A percentile compares a stretch with the other conserved stretches of the same genome.
Conservation (phyloP, 2,797 vertebrate species). For the Amphiprion clarkii region DNA sequence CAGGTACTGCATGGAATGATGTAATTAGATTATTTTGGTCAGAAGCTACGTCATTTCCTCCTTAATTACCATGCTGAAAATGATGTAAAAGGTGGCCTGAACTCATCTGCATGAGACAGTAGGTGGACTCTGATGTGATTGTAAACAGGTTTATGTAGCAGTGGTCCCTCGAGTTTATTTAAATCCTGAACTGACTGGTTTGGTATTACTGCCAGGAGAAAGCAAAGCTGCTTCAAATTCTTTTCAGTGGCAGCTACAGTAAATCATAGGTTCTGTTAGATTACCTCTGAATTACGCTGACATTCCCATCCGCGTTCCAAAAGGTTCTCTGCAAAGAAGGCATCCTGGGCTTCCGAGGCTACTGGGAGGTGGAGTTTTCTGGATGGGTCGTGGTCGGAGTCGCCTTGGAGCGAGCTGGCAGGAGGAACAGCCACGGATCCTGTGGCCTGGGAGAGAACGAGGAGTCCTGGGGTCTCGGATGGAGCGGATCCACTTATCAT, state of each 20-base stretch:
- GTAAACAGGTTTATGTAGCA: slow-evolving; percentile 12
- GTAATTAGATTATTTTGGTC: background rate
- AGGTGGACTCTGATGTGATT: slow-evolving; percentile 7
- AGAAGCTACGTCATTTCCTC: background rate
- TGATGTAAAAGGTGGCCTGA: background rate
- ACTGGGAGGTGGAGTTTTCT: slow-evolving; percentile 78
- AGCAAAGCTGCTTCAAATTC: slow-evolving; percentile 8
- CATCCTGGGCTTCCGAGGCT: slow-evolving; percentile 72
- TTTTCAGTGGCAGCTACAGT: slow-evolving; percentile 7
- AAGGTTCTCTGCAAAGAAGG: slow-evolving; percentile 80
- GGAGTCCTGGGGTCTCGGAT: slow-evolving; percentile 81
- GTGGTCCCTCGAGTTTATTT: slow-evolving; percentile 47
- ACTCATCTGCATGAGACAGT: background rate
- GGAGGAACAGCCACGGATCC: slow-evolving; percentile 68
- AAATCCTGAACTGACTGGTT: slow-evolving; percentile 19
- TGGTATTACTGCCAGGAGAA: slow-evolving; percentile 22
- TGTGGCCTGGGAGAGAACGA: slow-evolving; percentile 82
- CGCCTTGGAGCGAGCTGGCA: slow-evolving; percentile 61
- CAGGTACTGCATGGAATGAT: slow-evolving; percentile 65
- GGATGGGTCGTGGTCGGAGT: slow-evolving; percentile 77
- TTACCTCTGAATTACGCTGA: slow-evolving; percentile 11
- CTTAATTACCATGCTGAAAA: background rate
- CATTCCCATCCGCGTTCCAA: slow-evolving; percentile 12
- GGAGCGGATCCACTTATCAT: slow-evolving; percentile 75
- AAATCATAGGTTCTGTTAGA: slow-evolving; percentile 36